Evolutionary conservation across 1,140 invertebrate genomes (phyloP).

Genomic region (Orius insidiosus): DNA sequence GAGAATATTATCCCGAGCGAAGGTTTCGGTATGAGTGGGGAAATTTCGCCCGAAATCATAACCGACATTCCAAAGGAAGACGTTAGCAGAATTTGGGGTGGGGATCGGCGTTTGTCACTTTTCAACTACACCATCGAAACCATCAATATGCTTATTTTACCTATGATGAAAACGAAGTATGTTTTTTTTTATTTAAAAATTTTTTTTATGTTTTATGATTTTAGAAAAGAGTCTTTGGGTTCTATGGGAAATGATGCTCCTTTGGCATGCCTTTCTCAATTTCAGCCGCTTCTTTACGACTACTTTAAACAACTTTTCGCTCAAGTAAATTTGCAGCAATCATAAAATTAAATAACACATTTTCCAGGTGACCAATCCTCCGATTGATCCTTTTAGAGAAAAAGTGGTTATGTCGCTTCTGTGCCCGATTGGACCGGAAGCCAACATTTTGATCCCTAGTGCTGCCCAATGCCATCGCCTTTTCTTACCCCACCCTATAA

Average conservation of each 20-base stretch:
- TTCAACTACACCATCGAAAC: slow-evolving; percentile 93
- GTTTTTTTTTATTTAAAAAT: slow-evolving; percentile 23
- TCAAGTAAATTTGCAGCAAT: slow-evolving; percentile 36
- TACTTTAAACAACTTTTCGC: slow-evolving; percentile 99
- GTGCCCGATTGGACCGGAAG: slow-evolving; percentile 79
- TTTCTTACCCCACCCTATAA: slow-evolving; percentile 84
- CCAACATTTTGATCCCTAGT: slow-evolving; percentile 83
- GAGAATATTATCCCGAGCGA: slow-evolving; percentile 14
- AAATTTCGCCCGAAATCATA: slow-evolving; percentile 15
- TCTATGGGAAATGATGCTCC: slow-evolving; percentile 99
- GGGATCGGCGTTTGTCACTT: slow-evolving; percentile 72
- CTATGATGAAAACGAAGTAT: slow-evolving; percentile 93
- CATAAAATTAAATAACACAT: slow-evolving; percentile 1
- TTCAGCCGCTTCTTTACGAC: slow-evolving; percentile 86
- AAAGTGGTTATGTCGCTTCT: slow-evolving; percentile 96
- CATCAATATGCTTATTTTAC: slow-evolving; percentile 79
- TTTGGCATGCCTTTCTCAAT: slow-evolving; percentile 84
- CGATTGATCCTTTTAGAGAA: slow-evolving; percentile 98
- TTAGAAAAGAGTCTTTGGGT: slow-evolving; percentile 91
- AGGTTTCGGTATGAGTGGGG: slow-evolving; percentile 19
- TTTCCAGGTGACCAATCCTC: slow-evolving; percentile 86
- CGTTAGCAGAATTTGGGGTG: slow-evolving; percentile 34
- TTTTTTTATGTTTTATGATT: slow-evolving; percentile 16
- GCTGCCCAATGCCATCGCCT: slow-evolving; percentile 79
- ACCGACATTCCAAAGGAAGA: slow-evolving; percentile 20